Evolutionary conservation across 2,113 vertebrate species (phyloP).

Genomic region (Pterocles gutturalis): DNA sequence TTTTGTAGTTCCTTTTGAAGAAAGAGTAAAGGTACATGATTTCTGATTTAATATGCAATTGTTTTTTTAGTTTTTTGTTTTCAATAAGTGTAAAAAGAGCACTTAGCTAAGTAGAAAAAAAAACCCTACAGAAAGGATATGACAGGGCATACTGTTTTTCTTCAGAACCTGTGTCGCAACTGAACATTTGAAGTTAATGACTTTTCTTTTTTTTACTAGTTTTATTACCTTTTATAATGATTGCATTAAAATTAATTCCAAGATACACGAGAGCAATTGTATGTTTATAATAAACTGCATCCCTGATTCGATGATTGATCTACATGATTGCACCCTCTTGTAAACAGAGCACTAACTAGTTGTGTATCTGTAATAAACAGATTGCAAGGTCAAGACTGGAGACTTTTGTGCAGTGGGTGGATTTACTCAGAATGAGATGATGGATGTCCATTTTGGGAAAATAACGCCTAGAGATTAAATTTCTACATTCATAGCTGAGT

Average conservation of each 20-base stretch:
- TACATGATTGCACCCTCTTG: neutral
- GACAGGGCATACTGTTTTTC: neutral
- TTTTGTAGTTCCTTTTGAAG: slow-evolving; percentile 97
- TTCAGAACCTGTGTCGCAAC: neutral
- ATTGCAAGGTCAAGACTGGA: neutral
- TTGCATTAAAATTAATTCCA: neutral
- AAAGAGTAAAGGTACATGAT: slow-evolving; percentile 94
- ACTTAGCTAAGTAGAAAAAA: neutral
- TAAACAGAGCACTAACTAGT: neutral
- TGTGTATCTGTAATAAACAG: neutral
- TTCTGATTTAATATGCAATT: neutral
- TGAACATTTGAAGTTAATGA: neutral
- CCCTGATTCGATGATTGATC: neutral
- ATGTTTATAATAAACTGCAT: neutral
- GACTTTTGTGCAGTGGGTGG: neutral
- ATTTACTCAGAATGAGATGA: neutral
- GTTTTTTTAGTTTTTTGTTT: neutral
- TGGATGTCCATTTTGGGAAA: neutral
- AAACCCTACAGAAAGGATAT: neutral
- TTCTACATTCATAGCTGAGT: neutral
- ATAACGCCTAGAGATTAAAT: neutral
- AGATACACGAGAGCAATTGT: neutral
- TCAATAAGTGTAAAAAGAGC: neutral
- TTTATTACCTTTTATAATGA: neutral
- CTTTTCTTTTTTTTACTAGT: neutral